Base-by-base conservation (phyloP, 2,797 vertebrate genomes). In the Acridotheres tristis region DNA sequence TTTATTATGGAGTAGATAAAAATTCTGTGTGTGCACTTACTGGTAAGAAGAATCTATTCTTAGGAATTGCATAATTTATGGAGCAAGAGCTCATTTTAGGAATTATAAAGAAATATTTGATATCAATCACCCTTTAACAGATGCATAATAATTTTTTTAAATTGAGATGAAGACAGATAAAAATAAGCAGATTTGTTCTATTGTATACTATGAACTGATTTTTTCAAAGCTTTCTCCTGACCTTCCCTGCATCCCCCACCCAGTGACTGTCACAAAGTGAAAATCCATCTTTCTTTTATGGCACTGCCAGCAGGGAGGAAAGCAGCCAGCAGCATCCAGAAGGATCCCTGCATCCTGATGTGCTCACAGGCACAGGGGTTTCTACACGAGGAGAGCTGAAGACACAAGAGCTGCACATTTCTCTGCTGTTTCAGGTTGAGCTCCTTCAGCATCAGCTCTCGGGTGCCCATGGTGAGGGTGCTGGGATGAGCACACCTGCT, bases 391-490 rank as follows among this genome's bases (percentile, higher is more conserved):
- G 21, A 74, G 34, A 42, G 22, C 1, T 30, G 40, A 54, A 67
- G 54, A 47, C 14, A n/a, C 54, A 63, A 54, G 30, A 68, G 16
- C 29, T 29, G 25, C 18, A 32, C 2, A 2, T 63, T 43, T 63
- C 54, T 32, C 25, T 53, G 30, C 36, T 86, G 10, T 47, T 75
- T 59, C 16, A 21, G 45, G 11, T 4, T 50, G 36, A 76, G 16
- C 12, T 40, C 43, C 30, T 43, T 34, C n/a, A 62, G 54, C 59
- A 25, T 30, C 62, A 43, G 55, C 38, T 80, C 66, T 45, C 10
- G 1, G n/a, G 40, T 45, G 29, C 26, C 66, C 21, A 2, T 57
- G 40, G 34, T 0, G 1, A 21, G 8, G 3, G 22, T 20, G 47
- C 27, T 8, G 7, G 57, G 32, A 26, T 25, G 59, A 48, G 29